Evolutionary conservation across 1,140 invertebrate genomes (phyloP).

Genomic region (Planococcus citri): DNA sequence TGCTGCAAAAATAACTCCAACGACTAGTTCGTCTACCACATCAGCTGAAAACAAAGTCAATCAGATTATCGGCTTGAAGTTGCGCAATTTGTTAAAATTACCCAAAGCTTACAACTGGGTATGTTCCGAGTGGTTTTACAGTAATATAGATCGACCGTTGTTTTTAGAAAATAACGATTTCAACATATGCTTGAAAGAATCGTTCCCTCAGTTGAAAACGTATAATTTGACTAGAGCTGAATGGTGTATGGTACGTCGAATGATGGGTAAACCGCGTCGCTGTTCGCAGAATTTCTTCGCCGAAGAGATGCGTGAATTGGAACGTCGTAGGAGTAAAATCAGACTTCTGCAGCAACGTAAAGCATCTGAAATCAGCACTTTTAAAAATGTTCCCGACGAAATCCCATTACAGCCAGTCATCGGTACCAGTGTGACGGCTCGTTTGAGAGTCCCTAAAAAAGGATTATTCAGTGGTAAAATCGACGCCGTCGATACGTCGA

Average conservation of each 20-base stretch:
- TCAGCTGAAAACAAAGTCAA: background rate
- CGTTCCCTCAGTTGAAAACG: conserved; percentile 84
- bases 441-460: conserved; percentile 85
- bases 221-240: conserved; percentile 75
- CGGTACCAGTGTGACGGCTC: conserved; percentile 88
- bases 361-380: conserved; percentile 58
- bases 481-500: conserved; percentile 93
- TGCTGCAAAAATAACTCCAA: conserved; percentile 5
- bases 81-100: conserved; percentile 91
- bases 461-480: conserved; percentile 92
- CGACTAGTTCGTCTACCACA: no score
- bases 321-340: conserved; percentile 83
- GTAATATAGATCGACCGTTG: conserved; percentile 85
- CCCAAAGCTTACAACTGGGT: conserved; percentile 99
- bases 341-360: conserved; percentile 88
- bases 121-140: conserved; percentile 99
- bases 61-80: conserved; percentile 74
- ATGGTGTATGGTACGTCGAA: conserved; percentile 87
- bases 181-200: conserved; percentile 82
- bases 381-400: conserved; percentile 87
- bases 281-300: conserved; percentile 90
- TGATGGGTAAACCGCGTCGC: conserved; percentile 94
- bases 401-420: conserved; percentile 92
- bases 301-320: conserved; percentile 82
- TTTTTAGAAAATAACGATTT: conserved; percentile 97